These are phyloP conservation scores for Pteruthius melanotis DNA, from an alignment of 2,113 vertebrate species.

Conservation along the genomic window DNA sequence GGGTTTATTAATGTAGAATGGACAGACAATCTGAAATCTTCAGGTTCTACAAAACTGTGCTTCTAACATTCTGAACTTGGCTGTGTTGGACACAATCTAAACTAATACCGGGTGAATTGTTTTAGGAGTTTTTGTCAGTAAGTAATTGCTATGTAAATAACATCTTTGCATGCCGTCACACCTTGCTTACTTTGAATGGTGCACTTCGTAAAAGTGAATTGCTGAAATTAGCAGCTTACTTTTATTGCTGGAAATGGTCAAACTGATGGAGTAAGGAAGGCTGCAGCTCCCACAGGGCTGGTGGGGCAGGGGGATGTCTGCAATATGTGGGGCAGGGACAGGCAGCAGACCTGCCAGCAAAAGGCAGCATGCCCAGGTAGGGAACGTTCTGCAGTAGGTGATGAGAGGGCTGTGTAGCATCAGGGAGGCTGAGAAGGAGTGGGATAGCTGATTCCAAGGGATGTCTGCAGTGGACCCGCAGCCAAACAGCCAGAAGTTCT, in stretches of 20 bases:
- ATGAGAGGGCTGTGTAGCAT: not conserved
- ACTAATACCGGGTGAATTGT: not conserved
- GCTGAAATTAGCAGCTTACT: not conserved
- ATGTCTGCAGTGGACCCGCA: not conserved
- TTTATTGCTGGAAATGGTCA: not conserved
- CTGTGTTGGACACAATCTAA: not conserved
- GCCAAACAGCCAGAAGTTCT: not conserved
- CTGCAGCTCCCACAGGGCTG: not conserved
- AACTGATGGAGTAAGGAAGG: not conserved
- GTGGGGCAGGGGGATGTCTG: not conserved
- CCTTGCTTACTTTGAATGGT: not conserved
- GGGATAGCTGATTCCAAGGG: not conserved
- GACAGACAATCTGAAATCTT: not conserved
- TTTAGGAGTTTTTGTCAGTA: not conserved
- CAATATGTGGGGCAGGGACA: not conserved
- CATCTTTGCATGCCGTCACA: not conserved
- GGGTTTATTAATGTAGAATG: not conserved
- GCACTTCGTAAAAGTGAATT: not conserved
- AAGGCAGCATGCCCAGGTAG: not conserved
- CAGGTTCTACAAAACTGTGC: not conserved
- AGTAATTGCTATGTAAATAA: not conserved
- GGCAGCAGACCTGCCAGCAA: not conserved
- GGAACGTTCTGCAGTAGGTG: not conserved
- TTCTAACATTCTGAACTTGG: not conserved
- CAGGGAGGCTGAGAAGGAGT: not conserved